Conservation (phyloP, 2,888 invertebrate genomes). For the Tipula vernalis region DNA sequence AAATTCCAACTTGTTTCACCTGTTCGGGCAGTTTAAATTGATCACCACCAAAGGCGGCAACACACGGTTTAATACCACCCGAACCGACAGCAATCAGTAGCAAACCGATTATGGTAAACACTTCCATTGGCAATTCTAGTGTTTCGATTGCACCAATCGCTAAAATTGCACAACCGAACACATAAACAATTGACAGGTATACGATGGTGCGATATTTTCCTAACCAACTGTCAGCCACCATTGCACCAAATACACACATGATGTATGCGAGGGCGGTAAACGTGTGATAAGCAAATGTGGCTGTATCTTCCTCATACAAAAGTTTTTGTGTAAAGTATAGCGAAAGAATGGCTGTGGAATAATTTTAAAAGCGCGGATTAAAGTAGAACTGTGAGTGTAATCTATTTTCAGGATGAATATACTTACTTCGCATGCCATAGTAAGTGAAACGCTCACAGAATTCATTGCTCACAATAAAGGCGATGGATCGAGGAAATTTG, state of each 20-base stretch:
- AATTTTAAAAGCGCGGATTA: not conserved
- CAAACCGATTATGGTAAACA: constrained; percentile 50
- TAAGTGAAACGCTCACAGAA: constrained; percentile 93
- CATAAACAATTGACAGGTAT: constrained; percentile 60
- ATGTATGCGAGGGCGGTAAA: constrained; percentile 65
- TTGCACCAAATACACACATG: constrained; percentile 64
- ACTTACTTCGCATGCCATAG: constrained; percentile 86
- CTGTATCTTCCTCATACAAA: constrained; percentile 44
- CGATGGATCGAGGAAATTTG: constrained; percentile 59
- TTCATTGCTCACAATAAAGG: constrained; percentile 85
- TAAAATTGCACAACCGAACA: constrained; percentile 52
- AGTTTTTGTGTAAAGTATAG: constrained; percentile 58
- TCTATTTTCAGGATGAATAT: no score
- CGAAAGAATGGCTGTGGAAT: constrained; percentile 53
- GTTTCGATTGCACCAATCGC: constrained; percentile 44
- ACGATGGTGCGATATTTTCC: constrained; percentile 68
- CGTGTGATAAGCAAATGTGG: constrained; percentile 61
- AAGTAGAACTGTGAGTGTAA: constrained; percentile 19
- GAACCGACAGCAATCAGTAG: constrained; percentile 60
- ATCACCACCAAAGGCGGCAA: constrained; percentile 70
- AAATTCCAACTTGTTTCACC: constrained; percentile 49
- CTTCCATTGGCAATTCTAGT: constrained; percentile 36
- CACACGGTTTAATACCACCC: constrained; percentile 75
- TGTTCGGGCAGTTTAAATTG: constrained; percentile 55
- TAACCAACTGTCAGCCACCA: constrained; percentile 64